Evolutionary conservation across 2,888 invertebrate species (phyloP), one percentile per base, ranked within the genome.

Genomic region (Colletes collaris): DNA sequence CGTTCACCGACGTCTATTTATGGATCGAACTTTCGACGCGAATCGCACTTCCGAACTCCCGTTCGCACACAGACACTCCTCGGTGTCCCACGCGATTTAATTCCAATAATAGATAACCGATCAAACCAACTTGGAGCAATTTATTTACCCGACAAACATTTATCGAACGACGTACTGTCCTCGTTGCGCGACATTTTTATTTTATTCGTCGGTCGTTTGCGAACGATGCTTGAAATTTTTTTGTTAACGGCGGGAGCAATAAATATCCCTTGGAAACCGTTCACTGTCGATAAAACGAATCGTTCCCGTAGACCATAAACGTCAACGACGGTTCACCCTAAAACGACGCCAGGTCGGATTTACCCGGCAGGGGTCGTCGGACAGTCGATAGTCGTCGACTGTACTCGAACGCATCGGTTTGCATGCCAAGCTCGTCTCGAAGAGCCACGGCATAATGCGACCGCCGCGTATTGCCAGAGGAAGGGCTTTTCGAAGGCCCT

Each of bases 401-500:
- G 60, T 60, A 56, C 16, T 44, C 44, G 52, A 40, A 40, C 44
- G 50, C 72, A 65, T 65, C 64, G 66, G 55, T 44, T 76, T 53
- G 56, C 66, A 49, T 37, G 62, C 27, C 11, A 58, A 27, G 8
- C 37, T 49, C 59, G 19, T 37, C 35, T 52, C 37, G 56, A 52
- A 58, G 19, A 59, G 58, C 40, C 2, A 58, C 19, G 50, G 58
- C 37, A 67, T 60, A 74, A 71, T 77, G 77, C 66, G 59, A 69
- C 37, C 40, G 44, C 37, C 40, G 44, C 64, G 63, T 49, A 59
- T 5, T 55, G 46, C 64, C 46, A 56, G 35, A 13, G 73, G 60
- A 76, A 71, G 77, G 83, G 82, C 55, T 71, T 77, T 76, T 74
- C 71, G 79, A 72, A 76, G 74, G 78, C 70, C 73, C 79, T 82